phyloP scores from a whole-genome alignment of 2,113 vertebrate genomes.

The Rhineura floridana region DNA sequence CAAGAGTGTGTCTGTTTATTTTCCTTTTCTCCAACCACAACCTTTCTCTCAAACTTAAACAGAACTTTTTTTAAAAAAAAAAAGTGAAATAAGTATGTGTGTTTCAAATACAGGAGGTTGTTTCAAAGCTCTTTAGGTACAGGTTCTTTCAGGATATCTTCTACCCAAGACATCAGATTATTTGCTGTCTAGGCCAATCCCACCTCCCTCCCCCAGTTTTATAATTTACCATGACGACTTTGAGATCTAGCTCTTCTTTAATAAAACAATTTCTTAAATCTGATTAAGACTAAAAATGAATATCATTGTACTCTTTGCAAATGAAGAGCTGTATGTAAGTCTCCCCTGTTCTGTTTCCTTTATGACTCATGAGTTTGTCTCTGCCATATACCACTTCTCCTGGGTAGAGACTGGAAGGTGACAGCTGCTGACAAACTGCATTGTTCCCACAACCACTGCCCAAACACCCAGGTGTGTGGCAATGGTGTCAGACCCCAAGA shows the following conservation, averaged over 20 bases:
- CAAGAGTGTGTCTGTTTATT: background rate
- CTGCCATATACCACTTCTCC: background rate
- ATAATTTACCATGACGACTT: background rate
- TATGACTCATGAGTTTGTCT: background rate
- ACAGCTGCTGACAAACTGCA: background rate
- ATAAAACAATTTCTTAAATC: background rate
- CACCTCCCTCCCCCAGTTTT: background rate
- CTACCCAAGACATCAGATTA: background rate
- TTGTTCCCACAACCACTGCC: too few species aligned
- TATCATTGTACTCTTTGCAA: background rate
- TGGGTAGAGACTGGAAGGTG: background rate
- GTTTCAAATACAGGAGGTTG: background rate
- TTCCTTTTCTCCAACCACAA: background rate
- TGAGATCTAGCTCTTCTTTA: background rate
- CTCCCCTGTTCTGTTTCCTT: background rate
- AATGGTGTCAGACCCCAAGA: too few species aligned
- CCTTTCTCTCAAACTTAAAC: slow-evolving; percentile 16
- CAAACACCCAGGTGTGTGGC: too few species aligned
- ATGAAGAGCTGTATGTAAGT: background rate
- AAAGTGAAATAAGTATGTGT: background rate
- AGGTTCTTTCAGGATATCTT: background rate
- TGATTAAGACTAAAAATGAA: background rate
- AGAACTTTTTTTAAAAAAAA: background rate
- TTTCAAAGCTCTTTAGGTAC: slow-evolving; percentile 1
- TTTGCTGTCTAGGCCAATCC: background rate